Evolutionary conservation across 1,140 invertebrate genomes (phyloP).

Genomic region (Ceratina japonica): DNA sequence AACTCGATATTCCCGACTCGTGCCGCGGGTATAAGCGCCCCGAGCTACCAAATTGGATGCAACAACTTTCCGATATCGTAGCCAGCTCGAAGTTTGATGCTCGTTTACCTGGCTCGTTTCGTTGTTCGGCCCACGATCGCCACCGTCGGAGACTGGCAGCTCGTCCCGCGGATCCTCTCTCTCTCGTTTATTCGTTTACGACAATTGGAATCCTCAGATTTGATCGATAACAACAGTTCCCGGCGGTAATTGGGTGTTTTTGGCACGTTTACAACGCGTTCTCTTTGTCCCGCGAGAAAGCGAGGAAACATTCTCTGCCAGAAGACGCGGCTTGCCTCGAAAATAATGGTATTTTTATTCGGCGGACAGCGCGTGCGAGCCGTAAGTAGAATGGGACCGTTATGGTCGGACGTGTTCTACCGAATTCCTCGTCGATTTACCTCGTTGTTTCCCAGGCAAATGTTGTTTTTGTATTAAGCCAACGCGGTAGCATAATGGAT

Average conservation of each 20-base stretch:
- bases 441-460: too few relatives aligned
- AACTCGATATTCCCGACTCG: conserved; percentile 32
- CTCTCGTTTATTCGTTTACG: background rate
- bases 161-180: background rate
- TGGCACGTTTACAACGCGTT: too few relatives aligned
- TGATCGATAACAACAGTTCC: background rate
- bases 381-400: too few relatives aligned
- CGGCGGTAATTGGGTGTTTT: background rate
- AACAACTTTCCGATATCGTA: conserved; percentile 44
- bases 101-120: background rate
- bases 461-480: too few relatives aligned
- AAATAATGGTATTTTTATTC: background rate
- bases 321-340: too few relatives aligned
- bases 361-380: background rate
- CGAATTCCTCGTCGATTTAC: too few relatives aligned
- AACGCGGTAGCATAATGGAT: background rate
- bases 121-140: background rate
- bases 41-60: conserved; percentile 40
- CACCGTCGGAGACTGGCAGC: background rate
- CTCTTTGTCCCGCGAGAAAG: background rate
- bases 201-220: background rate
- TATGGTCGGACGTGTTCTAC: too few relatives aligned
- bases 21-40: conserved; percentile 5
- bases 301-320: background rate
- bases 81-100: background rate